Percentiles rank a stretch among this genome's conserved stretches.
Conservation (phyloP, 37 sponge, comb jelly and placozoan species). For the Spongilla lacustris region DNA sequence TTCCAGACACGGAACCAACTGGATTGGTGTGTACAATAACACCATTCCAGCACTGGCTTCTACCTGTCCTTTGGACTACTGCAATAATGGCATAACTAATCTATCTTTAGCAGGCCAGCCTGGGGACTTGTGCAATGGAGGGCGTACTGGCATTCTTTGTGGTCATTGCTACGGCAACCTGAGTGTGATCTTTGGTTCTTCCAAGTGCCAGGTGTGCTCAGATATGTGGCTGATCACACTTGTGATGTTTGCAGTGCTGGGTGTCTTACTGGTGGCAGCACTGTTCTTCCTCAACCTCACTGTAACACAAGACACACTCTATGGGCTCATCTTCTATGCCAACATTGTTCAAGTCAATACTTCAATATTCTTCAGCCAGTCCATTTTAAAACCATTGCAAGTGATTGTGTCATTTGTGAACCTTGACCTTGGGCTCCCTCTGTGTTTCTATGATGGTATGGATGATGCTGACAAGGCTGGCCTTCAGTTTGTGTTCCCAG, state of each 20-base stretch:
- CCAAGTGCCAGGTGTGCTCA: slow-evolving; percentile 46
- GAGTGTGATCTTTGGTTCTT: slow-evolving; percentile 57
- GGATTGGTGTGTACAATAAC: slow-evolving; percentile 23
- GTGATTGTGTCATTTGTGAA: slow-evolving; percentile 51
- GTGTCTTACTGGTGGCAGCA: slow-evolving; percentile 28
- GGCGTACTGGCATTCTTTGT: slow-evolving; percentile 63
- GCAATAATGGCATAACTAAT: background rate
- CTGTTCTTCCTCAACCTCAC: slow-evolving; percentile 63
- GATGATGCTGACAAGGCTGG: slow-evolving; percentile 44
- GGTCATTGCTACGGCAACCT: slow-evolving; percentile 33
- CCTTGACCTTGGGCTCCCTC: slow-evolving; percentile 55
- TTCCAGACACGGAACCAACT: background rate
- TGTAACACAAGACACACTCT: slow-evolving; percentile 43
- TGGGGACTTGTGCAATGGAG: slow-evolving; percentile 23
- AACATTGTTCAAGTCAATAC: slow-evolving; percentile 41
- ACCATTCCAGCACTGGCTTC: background rate
- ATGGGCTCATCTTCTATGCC: slow-evolving; percentile 60
- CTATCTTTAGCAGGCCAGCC: slow-evolving; percentile 8
- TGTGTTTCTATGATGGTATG: slow-evolving; percentile 78
- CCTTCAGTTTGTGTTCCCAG: slow-evolving; percentile 62
- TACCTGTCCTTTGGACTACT: slow-evolving; percentile 46
- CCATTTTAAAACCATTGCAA: slow-evolving; percentile 17
- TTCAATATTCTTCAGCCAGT: slow-evolving; percentile 21
- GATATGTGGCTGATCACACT: slow-evolving; percentile 40
- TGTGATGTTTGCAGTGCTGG: slow-evolving; percentile 19